phyloP scores from a whole-genome alignment of 1,140 invertebrate species.

The Delia radicum region DNA sequence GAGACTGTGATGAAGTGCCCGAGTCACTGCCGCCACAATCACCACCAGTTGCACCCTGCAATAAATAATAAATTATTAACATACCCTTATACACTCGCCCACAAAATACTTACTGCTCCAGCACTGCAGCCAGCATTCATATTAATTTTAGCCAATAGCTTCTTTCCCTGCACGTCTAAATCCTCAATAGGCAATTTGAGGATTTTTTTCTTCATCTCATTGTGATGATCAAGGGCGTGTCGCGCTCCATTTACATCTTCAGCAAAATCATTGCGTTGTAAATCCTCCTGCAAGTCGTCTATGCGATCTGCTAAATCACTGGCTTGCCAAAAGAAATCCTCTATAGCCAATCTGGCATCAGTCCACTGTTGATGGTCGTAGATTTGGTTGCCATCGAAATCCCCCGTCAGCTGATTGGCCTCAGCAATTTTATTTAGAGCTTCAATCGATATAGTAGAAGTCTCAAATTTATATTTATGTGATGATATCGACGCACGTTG shows the following conservation, averaged over 20 bases:
- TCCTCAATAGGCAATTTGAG: conserved; percentile 91
- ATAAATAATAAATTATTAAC: conserved; percentile 9
- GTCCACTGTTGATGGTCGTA: conserved; percentile 98
- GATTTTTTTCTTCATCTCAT: conserved; percentile 92
- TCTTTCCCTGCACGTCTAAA: conserved; percentile 71
- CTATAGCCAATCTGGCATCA: conserved; percentile 87
- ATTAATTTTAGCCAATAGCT: conserved; percentile 50
- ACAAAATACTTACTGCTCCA: conserved; percentile 35
- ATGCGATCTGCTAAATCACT: conserved; percentile 87
- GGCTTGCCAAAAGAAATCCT: conserved; percentile 94
- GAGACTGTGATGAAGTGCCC: conserved; percentile 40
- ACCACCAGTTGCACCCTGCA: conserved; percentile 30
- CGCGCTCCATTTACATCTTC: conserved; percentile 90
- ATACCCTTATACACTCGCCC: neutral
- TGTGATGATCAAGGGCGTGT: conserved; percentile 87
- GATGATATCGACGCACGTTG: conserved; percentile 93
- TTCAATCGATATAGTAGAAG: conserved; percentile 93
- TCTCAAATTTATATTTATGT: conserved; percentile 99
- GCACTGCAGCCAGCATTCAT: conserved; percentile 30
- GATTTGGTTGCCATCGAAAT: conserved; percentile 89
- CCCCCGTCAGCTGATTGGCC: conserved; percentile 83
- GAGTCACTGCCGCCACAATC: conserved; percentile 44
- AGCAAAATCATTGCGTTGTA: conserved; percentile 86
- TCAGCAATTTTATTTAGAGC: conserved; percentile 90
- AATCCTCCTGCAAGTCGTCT: conserved; percentile 88